Evolutionary conservation across 2,888 invertebrate species (phyloP).

Genomic region (Synanthedon vespiformis): DNA sequence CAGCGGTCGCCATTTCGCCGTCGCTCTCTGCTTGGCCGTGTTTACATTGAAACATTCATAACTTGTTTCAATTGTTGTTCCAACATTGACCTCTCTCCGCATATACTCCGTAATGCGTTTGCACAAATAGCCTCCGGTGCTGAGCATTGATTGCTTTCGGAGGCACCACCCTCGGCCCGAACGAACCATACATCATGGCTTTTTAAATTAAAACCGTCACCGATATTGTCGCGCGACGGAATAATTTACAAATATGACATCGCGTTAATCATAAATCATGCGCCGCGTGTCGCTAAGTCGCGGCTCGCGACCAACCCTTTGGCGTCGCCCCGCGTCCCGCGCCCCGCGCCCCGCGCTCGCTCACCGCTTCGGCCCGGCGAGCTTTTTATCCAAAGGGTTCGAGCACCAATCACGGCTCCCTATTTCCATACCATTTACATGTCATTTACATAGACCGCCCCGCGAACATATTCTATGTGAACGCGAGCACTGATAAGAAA

Average conservation of each 20-base stretch:
- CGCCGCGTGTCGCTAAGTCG: slow-evolving; percentile 19
- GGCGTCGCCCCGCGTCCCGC: background rate
- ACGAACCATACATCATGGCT: slow-evolving; percentile 38
- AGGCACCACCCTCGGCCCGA: no score
- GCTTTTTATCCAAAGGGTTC: slow-evolving; percentile 11
- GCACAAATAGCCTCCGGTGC: no score
- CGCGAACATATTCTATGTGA: background rate
- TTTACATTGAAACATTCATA: slow-evolving; percentile 16
- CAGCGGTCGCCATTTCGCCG: slow-evolving; percentile 11
- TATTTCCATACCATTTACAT: slow-evolving; percentile 36
- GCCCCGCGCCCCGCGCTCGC: slow-evolving; percentile 7
- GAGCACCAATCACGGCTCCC: slow-evolving; percentile 25
- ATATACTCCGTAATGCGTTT: no score
- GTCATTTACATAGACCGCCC: slow-evolving; percentile 32
- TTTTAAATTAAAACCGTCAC: slow-evolving; percentile 49
- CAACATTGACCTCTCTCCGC: no score
- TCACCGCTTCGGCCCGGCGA: slow-evolving; percentile 3
- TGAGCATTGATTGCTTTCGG: no score
- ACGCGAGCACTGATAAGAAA: slow-evolving; percentile 2
- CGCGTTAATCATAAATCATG: slow-evolving; percentile 30
- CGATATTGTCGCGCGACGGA: slow-evolving; percentile 31
- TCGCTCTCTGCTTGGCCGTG: slow-evolving; percentile 13
- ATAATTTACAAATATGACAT: slow-evolving; percentile 28
- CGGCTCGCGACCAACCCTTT: background rate
- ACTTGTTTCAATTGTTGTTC: slow-evolving; percentile 3